Percentiles rank a stretch among this genome's conserved stretches.
Conservation (phyloP, 1,140 invertebrate genomes). For the Tachypleus tridentatus region DNA sequence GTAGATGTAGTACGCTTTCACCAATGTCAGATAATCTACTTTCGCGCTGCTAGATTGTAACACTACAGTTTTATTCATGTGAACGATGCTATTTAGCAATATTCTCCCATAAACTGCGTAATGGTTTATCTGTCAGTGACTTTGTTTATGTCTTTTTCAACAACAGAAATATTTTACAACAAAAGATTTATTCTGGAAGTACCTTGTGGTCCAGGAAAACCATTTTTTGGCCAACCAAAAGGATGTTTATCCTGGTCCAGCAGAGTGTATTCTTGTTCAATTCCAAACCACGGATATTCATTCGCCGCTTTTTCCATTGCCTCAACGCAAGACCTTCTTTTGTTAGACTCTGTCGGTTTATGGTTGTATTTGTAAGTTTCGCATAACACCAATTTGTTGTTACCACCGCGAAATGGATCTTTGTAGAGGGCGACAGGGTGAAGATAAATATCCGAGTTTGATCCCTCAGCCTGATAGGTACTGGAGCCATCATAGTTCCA, state of each 20-base stretch:
- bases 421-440: slow-evolving; percentile 77
- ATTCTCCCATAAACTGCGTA: no score
- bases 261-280: slow-evolving; percentile 85
- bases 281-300: slow-evolving; percentile 87
- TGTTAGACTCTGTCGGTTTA: slow-evolving; percentile 43
- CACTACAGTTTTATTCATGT: no score
- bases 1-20: no score
- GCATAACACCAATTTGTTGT: slow-evolving; percentile 83
- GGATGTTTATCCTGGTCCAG: slow-evolving; percentile 62
- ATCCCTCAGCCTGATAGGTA: slow-evolving; percentile 44
- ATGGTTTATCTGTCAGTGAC: no score
- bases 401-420: slow-evolving; percentile 73
- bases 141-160: no score
- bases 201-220: slow-evolving; percentile 72
- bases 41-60: no score
- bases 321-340: slow-evolving; percentile 16
- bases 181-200: background rate
- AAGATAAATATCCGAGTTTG: slow-evolving; percentile 74
- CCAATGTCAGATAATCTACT: no score
- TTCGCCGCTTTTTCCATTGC: slow-evolving; percentile 40
- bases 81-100: no score
- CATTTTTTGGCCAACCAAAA: slow-evolving; percentile 88
- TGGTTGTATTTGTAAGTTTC: slow-evolving; percentile 59
- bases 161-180: no score
- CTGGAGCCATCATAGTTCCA: slow-evolving; percentile 94